A percentile compares a stretch with the other conserved stretches of the same genome.
phyloP scores from a whole-genome alignment of 2,797 vertebrate species.

The Pogonophryne albipinna region DNA sequence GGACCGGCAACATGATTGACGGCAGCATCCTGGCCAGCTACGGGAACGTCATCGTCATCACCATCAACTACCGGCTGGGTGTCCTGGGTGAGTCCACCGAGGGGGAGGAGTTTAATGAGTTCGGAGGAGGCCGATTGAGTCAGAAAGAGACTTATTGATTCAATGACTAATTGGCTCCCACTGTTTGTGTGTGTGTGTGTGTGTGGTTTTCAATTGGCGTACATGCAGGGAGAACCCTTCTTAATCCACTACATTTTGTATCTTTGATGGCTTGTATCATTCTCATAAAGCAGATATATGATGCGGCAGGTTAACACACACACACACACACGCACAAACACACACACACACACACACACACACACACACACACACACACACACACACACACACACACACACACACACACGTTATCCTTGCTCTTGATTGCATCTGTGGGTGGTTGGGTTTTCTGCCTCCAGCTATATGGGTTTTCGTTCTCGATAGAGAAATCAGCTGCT shows the following conservation, averaged over 20 bases:
- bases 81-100: slow-evolving; percentile 90
- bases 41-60: slow-evolving; percentile 96
- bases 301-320: too few species aligned
- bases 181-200: background rate
- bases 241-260: slow-evolving; percentile 11
- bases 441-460: background rate
- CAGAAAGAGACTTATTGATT: slow-evolving; percentile 40
- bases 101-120: slow-evolving; percentile 14
- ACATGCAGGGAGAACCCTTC: background rate
- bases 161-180: slow-evolving; percentile 24
- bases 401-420: too few species aligned
- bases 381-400: too few species aligned
- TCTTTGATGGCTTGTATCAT: background rate
- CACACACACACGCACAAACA: too few species aligned
- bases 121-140: slow-evolving; percentile 40
- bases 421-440: too few species aligned
- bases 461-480: slow-evolving; percentile 5
- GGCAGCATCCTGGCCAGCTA: slow-evolving; percentile 97
- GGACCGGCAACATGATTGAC: slow-evolving; percentile 96
- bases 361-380: too few species aligned
- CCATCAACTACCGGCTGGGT: slow-evolving; percentile 95
- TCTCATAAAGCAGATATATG: background rate
- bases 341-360: too few species aligned
- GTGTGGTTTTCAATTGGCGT: background rate
- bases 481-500: slow-evolving; percentile 15